Evolutionary conservation across 2,888 invertebrate species (phyloP).

Genomic region (Heterodera filipjevi): DNA sequence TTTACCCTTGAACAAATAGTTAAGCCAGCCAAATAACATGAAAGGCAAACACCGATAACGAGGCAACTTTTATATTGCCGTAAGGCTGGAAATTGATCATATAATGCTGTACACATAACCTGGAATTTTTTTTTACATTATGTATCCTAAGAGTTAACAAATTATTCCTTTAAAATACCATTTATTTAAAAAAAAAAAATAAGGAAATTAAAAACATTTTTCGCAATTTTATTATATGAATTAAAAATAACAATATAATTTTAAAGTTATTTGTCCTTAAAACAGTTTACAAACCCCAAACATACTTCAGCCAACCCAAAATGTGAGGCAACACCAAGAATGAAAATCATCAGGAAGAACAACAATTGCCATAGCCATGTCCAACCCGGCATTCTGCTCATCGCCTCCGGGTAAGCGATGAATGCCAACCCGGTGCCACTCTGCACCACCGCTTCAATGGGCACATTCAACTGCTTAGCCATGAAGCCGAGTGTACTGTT

Average conservation of each 20-base stretch:
- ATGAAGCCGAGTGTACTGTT: constrained; percentile 67
- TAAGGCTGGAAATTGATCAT: constrained; percentile 47
- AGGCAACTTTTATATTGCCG: constrained; percentile 44
- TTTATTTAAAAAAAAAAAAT: too few species aligned
- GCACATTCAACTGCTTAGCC: constrained; percentile 58
- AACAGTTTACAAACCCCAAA: constrained; percentile 8
- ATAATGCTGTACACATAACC: constrained; percentile 39
- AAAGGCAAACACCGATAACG: constrained; percentile 41
- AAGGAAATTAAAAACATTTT: too few species aligned
- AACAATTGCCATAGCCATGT: constrained; percentile 69
- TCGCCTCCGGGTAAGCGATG: constrained; percentile 66
- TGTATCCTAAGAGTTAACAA: not conserved
- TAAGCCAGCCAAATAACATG: constrained; percentile 46
- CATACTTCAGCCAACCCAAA: constrained; percentile 45
- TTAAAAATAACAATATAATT: too few species aligned
- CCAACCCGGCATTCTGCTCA: constrained; percentile 63
- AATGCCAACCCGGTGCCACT: constrained; percentile 65
- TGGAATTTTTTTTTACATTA: not conserved
- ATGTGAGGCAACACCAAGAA: constrained; percentile 63
- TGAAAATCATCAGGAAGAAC: constrained; percentile 67
- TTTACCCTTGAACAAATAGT: constrained; percentile 49
- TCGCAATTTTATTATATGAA: not conserved
- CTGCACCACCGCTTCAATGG: constrained; percentile 65
- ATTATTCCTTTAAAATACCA: too few species aligned
- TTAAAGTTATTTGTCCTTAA: not conserved